Conservation (phyloP, 2,797 vertebrate species). For the Myripristis murdjan region DNA sequence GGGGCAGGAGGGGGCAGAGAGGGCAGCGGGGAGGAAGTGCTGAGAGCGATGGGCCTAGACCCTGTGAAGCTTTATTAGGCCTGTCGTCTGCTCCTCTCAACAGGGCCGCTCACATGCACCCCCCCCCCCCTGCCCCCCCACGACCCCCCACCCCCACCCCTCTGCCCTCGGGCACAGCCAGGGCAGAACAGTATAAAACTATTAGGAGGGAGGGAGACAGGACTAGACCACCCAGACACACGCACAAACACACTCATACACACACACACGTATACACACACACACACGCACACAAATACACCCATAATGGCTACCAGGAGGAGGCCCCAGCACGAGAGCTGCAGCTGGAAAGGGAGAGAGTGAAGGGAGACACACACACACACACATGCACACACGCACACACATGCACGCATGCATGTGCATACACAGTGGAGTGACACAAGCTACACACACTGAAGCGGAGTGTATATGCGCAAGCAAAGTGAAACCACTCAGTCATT, state of each 20-base stretch:
- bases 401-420: no score
- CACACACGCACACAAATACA: conserved; percentile 63
- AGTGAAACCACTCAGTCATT: conserved; percentile 52
- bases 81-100: conserved; percentile 93
- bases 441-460: conserved; percentile 53
- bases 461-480: conserved; percentile 37
- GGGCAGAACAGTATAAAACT: conserved; percentile 93
- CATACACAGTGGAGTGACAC: conserved; percentile 53
- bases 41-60: conserved; percentile 86
- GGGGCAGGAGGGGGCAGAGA: conserved; percentile 89
- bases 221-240: conserved; percentile 95
- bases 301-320: conserved; percentile 89
- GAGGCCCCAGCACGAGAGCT: conserved; percentile 83
- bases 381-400: conserved; percentile 6
- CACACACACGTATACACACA: conserved; percentile 82
- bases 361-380: conserved; percentile 54
- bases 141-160: conserved; percentile 40
- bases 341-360: conserved; percentile 74
- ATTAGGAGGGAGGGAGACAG: conserved; percentile 80
- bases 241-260: conserved; percentile 29
- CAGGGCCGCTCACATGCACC: conserved; percentile 89
- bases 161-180: conserved; percentile 92
- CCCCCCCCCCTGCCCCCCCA: conserved; percentile 62
- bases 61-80: conserved; percentile 98
- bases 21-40: conserved; percentile 94